Evolutionary conservation across 2,113 vertebrate genomes (phyloP).

Genomic region (Conger conger): DNA sequence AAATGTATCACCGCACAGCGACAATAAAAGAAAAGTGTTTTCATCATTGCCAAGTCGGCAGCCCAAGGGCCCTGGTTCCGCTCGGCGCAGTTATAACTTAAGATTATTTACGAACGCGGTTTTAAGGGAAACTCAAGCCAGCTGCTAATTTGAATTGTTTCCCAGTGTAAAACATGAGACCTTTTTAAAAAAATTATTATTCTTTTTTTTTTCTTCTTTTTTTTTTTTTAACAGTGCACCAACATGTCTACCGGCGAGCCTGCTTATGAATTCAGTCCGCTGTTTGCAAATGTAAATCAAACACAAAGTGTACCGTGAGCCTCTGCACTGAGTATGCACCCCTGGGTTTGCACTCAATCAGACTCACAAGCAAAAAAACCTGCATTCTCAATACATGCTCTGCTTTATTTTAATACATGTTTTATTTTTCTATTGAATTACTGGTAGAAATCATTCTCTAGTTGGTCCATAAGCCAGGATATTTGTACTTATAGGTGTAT

Average conservation of each 20-base stretch:
- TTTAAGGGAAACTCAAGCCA: conserved; percentile 13
- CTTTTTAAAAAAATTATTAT: conserved; percentile 44
- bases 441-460: conserved; percentile 67
- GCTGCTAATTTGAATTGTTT: conserved; percentile 36
- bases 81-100: conserved; percentile 47
- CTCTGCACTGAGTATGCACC: conserved; percentile 59
- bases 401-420: conserved; percentile 73
- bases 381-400: conserved; percentile 66
- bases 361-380: conserved; percentile 47
- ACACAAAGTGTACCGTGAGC: conserved; percentile 49
- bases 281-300: conserved; percentile 52
- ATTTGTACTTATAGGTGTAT: neutral
- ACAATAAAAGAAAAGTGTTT: conserved; percentile 53
- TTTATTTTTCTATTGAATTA: conserved; percentile 73
- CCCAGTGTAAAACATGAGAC: conserved; percentile 36
- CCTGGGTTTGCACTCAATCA: conserved; percentile 59
- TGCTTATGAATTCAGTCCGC: conserved; percentile 58
- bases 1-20: conserved; percentile 29
- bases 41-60: conserved; percentile 40
- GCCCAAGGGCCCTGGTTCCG: conserved; percentile 41
- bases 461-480: conserved; percentile 37
- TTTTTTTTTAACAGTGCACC: conserved; percentile 31
- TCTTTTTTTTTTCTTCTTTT: conserved; percentile 23
- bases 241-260: conserved; percentile 54
- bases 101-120: conserved; percentile 21